phyloP scores from a whole-genome alignment of 2,888 invertebrate genomes.

The Pseudanteris insignis region DNA sequence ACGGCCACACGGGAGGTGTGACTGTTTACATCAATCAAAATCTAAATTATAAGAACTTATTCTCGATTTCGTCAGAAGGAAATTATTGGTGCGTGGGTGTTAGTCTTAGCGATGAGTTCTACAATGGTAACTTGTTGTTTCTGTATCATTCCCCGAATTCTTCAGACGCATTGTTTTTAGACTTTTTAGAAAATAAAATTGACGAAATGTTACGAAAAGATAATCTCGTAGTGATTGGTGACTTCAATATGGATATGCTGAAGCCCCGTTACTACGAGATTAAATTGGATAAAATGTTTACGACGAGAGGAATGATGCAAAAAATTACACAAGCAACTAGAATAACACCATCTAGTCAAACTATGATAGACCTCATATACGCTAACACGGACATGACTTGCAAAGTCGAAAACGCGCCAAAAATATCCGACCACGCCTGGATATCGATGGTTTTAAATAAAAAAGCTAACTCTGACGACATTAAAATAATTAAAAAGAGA shows the following conservation, averaged over 20 bases:
- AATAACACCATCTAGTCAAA: background rate
- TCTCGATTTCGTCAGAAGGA: slow-evolving; percentile 11
- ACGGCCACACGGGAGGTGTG: background rate
- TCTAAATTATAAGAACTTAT: slow-evolving; percentile 7
- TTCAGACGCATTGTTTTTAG: slow-evolving; percentile 3
- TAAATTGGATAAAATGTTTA: slow-evolving; percentile 7
- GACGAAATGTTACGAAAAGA: slow-evolving; percentile 1
- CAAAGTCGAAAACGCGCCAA: slow-evolving; percentile 13
- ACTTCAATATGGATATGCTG: slow-evolving; percentile 15
- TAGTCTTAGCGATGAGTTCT: slow-evolving; percentile 5
- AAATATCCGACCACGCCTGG: slow-evolving; percentile 20
- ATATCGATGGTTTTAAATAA: slow-evolving; percentile 9
- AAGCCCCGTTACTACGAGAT: slow-evolving; percentile 6
- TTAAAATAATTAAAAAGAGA: slow-evolving; percentile 8
- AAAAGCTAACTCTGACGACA: background rate
- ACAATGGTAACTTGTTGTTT: slow-evolving; percentile 13
- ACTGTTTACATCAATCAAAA: slow-evolving; percentile 5
- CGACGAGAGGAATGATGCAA: slow-evolving; percentile 9
- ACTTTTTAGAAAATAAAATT: slow-evolving; percentile 3
- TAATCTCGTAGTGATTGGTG: slow-evolving; percentile 16
- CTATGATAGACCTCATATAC: slow-evolving; percentile 5
- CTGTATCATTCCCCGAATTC: slow-evolving; percentile 20
- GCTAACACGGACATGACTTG: slow-evolving; percentile 1
- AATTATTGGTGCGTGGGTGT: slow-evolving; percentile 21
- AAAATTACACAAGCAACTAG: background rate